These are phyloP conservation scores for Drosophila orosa DNA, from an alignment of 1,140 invertebrate species.

Conservation along the genomic window DNA sequence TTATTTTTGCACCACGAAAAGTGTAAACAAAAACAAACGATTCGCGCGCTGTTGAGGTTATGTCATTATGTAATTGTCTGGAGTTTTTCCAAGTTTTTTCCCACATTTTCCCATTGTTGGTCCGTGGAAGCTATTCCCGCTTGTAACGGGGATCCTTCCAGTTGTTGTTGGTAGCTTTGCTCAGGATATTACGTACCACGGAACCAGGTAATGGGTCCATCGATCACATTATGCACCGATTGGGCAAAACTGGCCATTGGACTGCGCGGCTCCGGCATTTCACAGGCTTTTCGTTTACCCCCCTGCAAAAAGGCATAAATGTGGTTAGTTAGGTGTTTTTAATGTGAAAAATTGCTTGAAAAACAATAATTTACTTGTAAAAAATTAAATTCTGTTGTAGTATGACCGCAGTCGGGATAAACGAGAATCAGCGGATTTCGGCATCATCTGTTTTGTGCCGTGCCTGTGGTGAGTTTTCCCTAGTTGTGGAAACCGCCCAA, in stretches of 20 bases:
- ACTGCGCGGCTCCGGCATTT: conserved; percentile 82
- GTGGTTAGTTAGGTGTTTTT: neutral
- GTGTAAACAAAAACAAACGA: conserved; percentile 57
- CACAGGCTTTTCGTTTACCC: conserved; percentile 22
- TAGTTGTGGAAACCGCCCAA: too few relatives aligned
- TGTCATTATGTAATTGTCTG: conserved; percentile 77
- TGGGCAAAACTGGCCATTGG: conserved; percentile 85
- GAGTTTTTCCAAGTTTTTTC: conserved; percentile 44
- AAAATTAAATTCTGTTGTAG: conserved; percentile 20
- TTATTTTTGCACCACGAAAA: neutral
- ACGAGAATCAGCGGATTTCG: neutral
- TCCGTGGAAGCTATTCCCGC: too few relatives aligned
- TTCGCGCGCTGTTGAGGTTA: conserved; percentile 63
- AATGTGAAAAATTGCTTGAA: neutral
- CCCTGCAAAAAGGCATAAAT: conserved; percentile 18
- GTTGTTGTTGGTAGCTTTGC: neutral
- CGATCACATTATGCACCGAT: conserved; percentile 85
- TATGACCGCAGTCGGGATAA: conserved; percentile 11
- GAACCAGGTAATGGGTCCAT: conserved; percentile 88
- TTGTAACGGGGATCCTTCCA: too few relatives aligned
- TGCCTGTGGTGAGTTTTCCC: too few relatives aligned
- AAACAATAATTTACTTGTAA: conserved; percentile 30
- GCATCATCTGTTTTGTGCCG: conserved; percentile 7
- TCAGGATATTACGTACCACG: conserved; percentile 85
- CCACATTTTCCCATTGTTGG: neutral